Base-by-base conservation (phyloP, 2,888 invertebrate species). In the Embidobia sp. region DNA sequence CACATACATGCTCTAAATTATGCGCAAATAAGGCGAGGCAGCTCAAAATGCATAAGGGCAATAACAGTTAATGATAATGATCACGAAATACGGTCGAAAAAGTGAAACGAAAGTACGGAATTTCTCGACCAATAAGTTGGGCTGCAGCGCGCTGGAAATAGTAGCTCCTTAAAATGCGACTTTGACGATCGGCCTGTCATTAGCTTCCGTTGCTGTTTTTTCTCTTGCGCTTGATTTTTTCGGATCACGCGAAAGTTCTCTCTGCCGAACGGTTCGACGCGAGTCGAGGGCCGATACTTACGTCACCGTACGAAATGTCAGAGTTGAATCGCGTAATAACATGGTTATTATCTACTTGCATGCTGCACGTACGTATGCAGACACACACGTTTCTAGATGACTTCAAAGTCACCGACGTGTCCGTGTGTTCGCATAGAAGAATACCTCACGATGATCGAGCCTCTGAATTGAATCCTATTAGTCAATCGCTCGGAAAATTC, bases 241-340 rank as follows among this genome's bases (percentile, higher is more conserved):
- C 33, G 11, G 63, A 13, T 59, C 64, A 69, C 42, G 70, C 70
- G 53, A 70, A 75, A 76, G 59, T 66, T 44, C 35, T 46, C 29
- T 57, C 48, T 29, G 37, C 13, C 59, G 49, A 57, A 57, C 66
- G 29, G 13, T 15, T 61, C 40, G 64, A 66, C 57, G 64, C 57
- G 53, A 44, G 27, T 19, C 44, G 64, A 35, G 75, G 42, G 51
- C 40, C 59, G 63, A 37, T 57, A 77, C 78, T 79, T 79, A 79
- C 82, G 80, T 83, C 84, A 82, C 80, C 72, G 80, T 79, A 82
- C 80, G 75, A 84, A 84, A 85, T 84, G 85, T 84, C 84, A 85
- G 84, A 82, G 85, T 84, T 84, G 85, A 85, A 79, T 81, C 81
- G 82, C 81, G 80, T 82, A 83, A 84, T 82, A 83, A 81, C 81